phyloP scores from a whole-genome alignment of 1,140 invertebrate genomes.

The Maconellicoccus hirsutus region DNA sequence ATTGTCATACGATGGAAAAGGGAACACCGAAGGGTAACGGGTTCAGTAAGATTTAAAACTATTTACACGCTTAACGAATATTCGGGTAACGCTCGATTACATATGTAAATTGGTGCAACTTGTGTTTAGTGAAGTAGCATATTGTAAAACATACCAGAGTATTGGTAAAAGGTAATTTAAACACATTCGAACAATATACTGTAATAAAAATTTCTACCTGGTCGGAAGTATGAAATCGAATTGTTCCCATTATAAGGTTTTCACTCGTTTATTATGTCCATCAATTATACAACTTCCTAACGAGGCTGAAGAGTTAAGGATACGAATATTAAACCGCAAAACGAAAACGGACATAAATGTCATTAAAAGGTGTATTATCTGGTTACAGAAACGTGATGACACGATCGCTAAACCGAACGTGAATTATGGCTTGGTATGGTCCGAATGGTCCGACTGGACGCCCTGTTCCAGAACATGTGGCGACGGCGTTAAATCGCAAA shows the following conservation, averaged over 20 bases:
- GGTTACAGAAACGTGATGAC: not conserved
- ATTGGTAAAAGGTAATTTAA: not conserved
- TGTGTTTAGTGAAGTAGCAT: not conserved
- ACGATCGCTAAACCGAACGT: not conserved
- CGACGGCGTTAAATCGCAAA: constrained; percentile 43
- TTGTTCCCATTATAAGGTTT: not conserved
- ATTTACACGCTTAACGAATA: constrained; percentile 2
- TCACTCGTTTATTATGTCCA: not conserved
- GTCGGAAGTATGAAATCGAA: constrained; percentile 1
- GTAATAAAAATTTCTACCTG: not conserved
- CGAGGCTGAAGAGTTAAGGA: not conserved
- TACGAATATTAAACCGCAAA: no score
- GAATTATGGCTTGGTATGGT: constrained; percentile 36
- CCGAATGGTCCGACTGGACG: constrained; percentile 43
- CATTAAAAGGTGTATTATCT: not conserved
- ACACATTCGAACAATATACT: not conserved
- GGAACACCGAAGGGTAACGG: no score
- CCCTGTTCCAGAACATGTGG: constrained; percentile 44
- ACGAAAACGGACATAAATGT: no score
- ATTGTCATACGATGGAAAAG: no score
- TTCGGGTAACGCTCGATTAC: not conserved
- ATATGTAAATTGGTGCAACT: not conserved
- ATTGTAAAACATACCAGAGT: not conserved
- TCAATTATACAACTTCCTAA: not conserved
- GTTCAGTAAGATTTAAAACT: not conserved